Conservation (phyloP, 2,888 invertebrate species). For the Caenorhabditis sp. region DNA sequence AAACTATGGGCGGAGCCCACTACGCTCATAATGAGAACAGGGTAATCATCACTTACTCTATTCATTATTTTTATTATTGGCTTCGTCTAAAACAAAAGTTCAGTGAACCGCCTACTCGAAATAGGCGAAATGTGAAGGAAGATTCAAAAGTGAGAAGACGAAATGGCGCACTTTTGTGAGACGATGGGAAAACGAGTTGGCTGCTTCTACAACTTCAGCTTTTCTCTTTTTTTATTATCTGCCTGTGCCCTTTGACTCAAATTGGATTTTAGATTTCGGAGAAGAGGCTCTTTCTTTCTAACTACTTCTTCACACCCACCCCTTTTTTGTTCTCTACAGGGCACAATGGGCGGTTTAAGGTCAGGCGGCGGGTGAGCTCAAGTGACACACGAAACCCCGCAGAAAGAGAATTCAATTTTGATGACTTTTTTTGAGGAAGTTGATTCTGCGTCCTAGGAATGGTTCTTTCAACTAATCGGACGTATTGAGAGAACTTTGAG, state of each 20-base stretch:
- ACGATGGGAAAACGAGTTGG: not conserved
- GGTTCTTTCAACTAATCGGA: no score
- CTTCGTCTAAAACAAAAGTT: slow-evolving; percentile 41
- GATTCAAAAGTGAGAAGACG: slow-evolving; percentile 16
- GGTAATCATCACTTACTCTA: slow-evolving; percentile 43
- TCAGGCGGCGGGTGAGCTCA: slow-evolving; percentile 45
- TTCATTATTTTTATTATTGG: slow-evolving; percentile 48
- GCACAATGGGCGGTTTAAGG: slow-evolving; percentile 40
- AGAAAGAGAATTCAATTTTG: slow-evolving; percentile 29
- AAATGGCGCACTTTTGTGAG: slow-evolving; percentile 40
- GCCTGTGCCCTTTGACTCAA: slow-evolving; percentile 38
- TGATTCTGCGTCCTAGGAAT: slow-evolving; percentile 4
- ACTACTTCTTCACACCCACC: slow-evolving; percentile 46
- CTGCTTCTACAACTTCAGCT: not conserved
- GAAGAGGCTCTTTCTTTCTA: slow-evolving; percentile 14
- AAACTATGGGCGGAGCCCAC: slow-evolving; percentile 12
- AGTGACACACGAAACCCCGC: slow-evolving; percentile 43
- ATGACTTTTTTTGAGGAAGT: slow-evolving; percentile 21
- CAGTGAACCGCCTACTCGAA: slow-evolving; percentile 46
- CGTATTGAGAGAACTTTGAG: no score
- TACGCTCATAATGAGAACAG: slow-evolving; percentile 1
- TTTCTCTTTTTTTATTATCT: slow-evolving; percentile 24
- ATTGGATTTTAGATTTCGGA: slow-evolving; percentile 42
- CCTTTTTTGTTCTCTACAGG: not conserved
- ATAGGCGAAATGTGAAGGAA: not conserved